Base-by-base conservation (phyloP, 2,888 invertebrate genomes). In the Xylophagus ater region DNA sequence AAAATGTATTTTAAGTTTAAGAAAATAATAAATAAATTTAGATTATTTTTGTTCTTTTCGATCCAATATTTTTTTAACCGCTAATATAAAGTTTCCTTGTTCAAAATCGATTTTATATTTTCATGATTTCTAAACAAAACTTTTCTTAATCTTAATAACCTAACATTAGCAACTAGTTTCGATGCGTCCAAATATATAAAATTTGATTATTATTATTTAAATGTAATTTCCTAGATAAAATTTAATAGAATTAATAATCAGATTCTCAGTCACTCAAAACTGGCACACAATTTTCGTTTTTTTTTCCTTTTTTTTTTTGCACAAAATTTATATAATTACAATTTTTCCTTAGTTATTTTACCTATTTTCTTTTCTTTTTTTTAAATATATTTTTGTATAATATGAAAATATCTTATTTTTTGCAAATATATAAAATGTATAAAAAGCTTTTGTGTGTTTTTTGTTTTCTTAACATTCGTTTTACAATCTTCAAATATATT, bases 11-110 rank as follows among this genome's bases (percentile, higher is more conserved):
- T 17, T 37, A 36, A 33, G 41, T 44, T 41, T 41, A 24, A 23
- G 17, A 24, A 38, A 36, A 34, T 39, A 44, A 44, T 44, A 44
- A 44, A 41, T 41, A 44, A 42, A 37, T 31, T 24, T 24, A 36
- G 28, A 34, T 25, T 33, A 37, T 25, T 41, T 38, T 31, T 34
- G 14, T 34, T 19, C 7, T 26, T 18, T 21, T 25, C 19, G 13
- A 26, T 28, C 21, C 28, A n/a, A 21, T 10, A 32, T 9, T 32
- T 19, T 19, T 34, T 34, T 29, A n/a, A n/a, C n/a, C n/a, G n/a
- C n/a, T n/a, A n/a, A n/a, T 4, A 32, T 19, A 32, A 17, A 32
- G 15, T 10, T 32, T 19, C n/a, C 19, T 20, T 32, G 17, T 19
- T 32, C 12, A 18, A n/a, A n/a, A 31, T 24, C 25, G 15, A 13